phyloP scores from a whole-genome alignment of 2,797 vertebrate genomes.

The Chelmon rostratus region DNA sequence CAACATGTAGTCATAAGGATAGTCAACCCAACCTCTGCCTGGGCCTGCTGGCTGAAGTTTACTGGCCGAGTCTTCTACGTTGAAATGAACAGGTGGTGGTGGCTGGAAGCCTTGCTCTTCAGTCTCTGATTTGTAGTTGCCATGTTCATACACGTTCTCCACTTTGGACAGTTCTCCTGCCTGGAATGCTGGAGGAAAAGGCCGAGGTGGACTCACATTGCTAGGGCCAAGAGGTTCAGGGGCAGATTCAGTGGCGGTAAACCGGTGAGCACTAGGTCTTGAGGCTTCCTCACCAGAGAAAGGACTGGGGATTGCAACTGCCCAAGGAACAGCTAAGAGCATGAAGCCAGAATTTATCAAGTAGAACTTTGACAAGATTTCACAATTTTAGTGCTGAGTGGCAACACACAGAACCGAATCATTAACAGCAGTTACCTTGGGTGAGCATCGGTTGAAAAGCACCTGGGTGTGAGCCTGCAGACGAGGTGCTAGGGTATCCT shows the following conservation, averaged over 20 bases:
- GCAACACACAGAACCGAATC: too few relatives aligned
- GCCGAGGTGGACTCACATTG: not conserved
- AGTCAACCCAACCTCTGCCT: not conserved
- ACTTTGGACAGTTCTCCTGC: slow-evolving; percentile 13
- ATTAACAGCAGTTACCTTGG: slow-evolving; percentile 15
- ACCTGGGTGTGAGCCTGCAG: not conserved
- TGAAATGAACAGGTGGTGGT: not conserved
- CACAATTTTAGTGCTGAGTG: too few relatives aligned
- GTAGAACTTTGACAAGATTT: too few relatives aligned
- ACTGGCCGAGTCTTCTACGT: accelerated
- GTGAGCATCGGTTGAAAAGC: not conserved
- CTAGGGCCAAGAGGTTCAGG: not conserved
- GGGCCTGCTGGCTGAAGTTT: not conserved
- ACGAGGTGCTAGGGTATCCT: not conserved
- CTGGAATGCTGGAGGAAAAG: not conserved
- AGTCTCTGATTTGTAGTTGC: slow-evolving; percentile 30
- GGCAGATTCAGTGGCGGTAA: not conserved
- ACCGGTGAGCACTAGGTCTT: accelerated
- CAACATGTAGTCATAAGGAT: slow-evolving; percentile 26
- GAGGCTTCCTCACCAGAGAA: not conserved
- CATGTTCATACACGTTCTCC: slow-evolving; percentile 18
- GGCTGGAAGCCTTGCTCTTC: not conserved
- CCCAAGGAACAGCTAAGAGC: slow-evolving; percentile 6
- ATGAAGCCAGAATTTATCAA: not conserved
- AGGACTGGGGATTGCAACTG: not conserved